phyloP scores from a whole-genome alignment of 1,140 invertebrate species.

The Drosophila serrata region DNA sequence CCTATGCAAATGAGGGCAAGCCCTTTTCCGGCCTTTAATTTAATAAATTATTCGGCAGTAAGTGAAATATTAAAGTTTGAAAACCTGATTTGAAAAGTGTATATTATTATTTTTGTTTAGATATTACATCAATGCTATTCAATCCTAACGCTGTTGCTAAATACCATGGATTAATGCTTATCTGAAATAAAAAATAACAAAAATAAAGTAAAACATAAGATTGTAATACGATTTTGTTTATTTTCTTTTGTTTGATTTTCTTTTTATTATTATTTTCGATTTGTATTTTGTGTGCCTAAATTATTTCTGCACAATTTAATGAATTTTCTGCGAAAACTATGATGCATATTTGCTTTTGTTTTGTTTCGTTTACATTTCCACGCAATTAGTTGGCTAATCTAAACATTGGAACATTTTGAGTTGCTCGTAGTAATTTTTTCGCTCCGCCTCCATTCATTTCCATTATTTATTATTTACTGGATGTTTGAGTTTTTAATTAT shows the following conservation, averaged over 20 bases:
- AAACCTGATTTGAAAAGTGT: background rate
- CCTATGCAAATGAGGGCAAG: constrained; percentile 28
- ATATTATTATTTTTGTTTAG: constrained; percentile 21
- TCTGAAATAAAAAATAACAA: background rate
- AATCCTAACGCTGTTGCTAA: constrained; percentile 42
- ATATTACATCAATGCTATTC: constrained; percentile 59
- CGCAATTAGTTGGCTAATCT: constrained; percentile 77
- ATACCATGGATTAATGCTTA: background rate
- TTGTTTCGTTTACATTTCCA: constrained; percentile 61
- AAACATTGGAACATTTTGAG: constrained; percentile 80
- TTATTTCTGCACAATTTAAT: constrained; percentile 73
- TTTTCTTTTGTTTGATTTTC: constrained; percentile 4
- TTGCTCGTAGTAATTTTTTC: constrained; percentile 71
- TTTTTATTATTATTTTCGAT: constrained; percentile 23
- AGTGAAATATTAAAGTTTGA: background rate
- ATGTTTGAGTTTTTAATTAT: constrained; percentile 69
- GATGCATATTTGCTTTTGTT: constrained; percentile 40
- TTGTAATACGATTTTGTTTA: constrained; percentile 42
- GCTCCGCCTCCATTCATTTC: constrained; percentile 23
- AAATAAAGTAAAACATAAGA: background rate
- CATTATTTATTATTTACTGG: constrained; percentile 46
- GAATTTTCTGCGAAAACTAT: constrained; percentile 66
- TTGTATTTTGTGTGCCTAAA: constrained; percentile 58
- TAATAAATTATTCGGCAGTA: constrained; percentile 43
- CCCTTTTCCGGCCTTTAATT: constrained; percentile 54